Evolutionary conservation across 2,113 vertebrate species (phyloP), one percentile per base, ranked within the genome.

Genomic region (Cavia porcellus): DNA sequence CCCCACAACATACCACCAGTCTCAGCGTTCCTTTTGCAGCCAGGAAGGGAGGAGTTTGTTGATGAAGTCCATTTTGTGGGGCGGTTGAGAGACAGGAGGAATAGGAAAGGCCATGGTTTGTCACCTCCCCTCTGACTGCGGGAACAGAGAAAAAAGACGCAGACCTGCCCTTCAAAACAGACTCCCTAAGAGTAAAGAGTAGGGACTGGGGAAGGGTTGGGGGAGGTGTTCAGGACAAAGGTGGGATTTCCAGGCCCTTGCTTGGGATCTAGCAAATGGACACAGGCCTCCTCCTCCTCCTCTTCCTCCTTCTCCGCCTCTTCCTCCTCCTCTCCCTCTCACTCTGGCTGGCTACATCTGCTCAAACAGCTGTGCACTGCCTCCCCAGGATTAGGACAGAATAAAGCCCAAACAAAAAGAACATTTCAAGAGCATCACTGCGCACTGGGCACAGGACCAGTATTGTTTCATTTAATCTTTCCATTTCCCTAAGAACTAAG

Each of bases 291-390:
- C 13, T 84, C 72, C 72, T 92, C 70, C n/a, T 52, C 72, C 72
- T 92, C 70, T 35, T 55, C 9, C 42, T 9, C 38, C 13, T 84
- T 66, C 66, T 92, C 70, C 32, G 47, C 9, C 42, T 9, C 47
- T 10, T 84, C 72, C 66, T 92, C 70, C 32, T 55, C 9, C 42
- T 9, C 47, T 10, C 80, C 72, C 72, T 92, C 70, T 42, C 55
- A 13, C 9, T 68, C 83, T 92, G 66, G n/a, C 25, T 52, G 72
- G 70, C 77, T 59, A 93, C 64, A 82, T 90, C 96, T 94, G 70
- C 74, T 92, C 38, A 59, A 70, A 86, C 81, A 98, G 95, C 87
- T 96, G 84, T 72, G 15, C 30, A 64, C 55, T 13, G 59, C n/a
- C 62, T 93, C 85, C 81, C 62, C 10, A 66, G 25, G 8, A 89